A percentile compares a stretch with the other conserved stretches of the same genome.
These are phyloP conservation scores for Diadegma fenestrale DNA, from an alignment of 2,888 invertebrate genomes.

Conservation along the genomic window DNA sequence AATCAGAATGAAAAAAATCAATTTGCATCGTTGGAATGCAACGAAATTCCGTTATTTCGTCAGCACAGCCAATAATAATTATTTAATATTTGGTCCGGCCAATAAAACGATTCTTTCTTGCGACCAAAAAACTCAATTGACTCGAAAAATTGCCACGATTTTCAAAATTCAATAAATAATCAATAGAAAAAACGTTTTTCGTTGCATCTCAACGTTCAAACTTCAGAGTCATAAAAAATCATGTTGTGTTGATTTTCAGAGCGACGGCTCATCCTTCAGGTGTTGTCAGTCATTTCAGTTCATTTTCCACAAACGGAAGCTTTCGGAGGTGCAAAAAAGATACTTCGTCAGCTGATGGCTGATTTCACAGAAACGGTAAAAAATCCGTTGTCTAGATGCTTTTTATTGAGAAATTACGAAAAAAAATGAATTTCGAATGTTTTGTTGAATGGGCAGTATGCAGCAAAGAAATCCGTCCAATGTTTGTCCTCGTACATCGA, in stretches of 20 bases:
- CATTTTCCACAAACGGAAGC: constrained; percentile 53
- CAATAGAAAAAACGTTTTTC: too few species aligned
- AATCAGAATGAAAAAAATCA: too few species aligned
- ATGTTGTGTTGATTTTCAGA: constrained; percentile 43
- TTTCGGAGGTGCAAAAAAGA: constrained; percentile 29
- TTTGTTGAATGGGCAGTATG: constrained; percentile 55
- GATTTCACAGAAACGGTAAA: constrained; percentile 52
- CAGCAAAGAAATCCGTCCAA: constrained; percentile 18
- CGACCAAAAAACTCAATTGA: too few species aligned
- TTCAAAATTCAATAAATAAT: too few species aligned
- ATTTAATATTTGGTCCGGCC: too few species aligned
- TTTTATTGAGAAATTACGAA: constrained; percentile 39
- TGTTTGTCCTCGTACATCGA: constrained; percentile 74
- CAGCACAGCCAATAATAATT: too few species aligned
- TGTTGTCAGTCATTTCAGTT: constrained; percentile 35
- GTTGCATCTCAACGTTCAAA: too few species aligned
- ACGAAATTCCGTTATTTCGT: too few species aligned
- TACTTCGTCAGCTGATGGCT: constrained; percentile 45
- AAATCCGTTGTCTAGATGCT: background rate
- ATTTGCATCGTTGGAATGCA: too few species aligned
- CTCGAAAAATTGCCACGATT: too few species aligned
- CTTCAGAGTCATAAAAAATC: too few species aligned
- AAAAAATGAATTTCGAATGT: constrained; percentile 58
- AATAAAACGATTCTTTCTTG: too few species aligned
- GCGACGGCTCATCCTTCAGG: constrained; percentile 39